Conservation (phyloP, 1,140 invertebrate species). For the Ips nitidus region DNA sequence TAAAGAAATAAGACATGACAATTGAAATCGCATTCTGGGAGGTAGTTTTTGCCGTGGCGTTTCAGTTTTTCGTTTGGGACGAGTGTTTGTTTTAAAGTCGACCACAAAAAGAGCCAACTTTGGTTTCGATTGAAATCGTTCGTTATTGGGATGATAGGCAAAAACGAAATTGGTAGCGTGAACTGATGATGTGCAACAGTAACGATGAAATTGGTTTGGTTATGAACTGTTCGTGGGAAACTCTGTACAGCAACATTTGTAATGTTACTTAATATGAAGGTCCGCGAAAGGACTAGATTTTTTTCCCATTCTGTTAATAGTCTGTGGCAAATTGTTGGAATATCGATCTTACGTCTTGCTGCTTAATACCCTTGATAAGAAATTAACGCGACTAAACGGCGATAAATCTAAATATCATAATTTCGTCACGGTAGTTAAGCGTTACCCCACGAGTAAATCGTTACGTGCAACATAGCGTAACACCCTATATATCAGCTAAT, state of each 20-base stretch:
- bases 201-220: slow-evolving; percentile 21
- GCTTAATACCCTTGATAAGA: neutral
- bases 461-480: slow-evolving; percentile 15
- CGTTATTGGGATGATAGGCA: slow-evolving; percentile 18
- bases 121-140: slow-evolving; percentile 24
- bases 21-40: slow-evolving; percentile 12
- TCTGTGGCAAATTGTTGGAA: too few species aligned
- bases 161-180: neutral
- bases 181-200: slow-evolving; percentile 16
- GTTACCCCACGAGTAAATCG: slow-evolving; percentile 24
- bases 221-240: slow-evolving; percentile 21
- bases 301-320: too few species aligned
- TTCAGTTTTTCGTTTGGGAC: slow-evolving; percentile 20
- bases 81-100: slow-evolving; percentile 19
- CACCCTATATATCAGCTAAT: slow-evolving; percentile 20
- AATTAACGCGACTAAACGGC: slow-evolving; percentile 5
- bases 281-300: too few species aligned
- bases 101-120: slow-evolving; percentile 14
- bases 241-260: neutral
- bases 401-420: slow-evolving; percentile 20
- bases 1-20: neutral
- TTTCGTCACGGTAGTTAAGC: slow-evolving; percentile 24
- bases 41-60: slow-evolving; percentile 14
- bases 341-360: too few species aligned
- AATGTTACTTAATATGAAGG: neutral